phyloP scores from a whole-genome alignment of 53 echinoderm and acorn worm genomes.

The Echinarachnius parma region DNA sequence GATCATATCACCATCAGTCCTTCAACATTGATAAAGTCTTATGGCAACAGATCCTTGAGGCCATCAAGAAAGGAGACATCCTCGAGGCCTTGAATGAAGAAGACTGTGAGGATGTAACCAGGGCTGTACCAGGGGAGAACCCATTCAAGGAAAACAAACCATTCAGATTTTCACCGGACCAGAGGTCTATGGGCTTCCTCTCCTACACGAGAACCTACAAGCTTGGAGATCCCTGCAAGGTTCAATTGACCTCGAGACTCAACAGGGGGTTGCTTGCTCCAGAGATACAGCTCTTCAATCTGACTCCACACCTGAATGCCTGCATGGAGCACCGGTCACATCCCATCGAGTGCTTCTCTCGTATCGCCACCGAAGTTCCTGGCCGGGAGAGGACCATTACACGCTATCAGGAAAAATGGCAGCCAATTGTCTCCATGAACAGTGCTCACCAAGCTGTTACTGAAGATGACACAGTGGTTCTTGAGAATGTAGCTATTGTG shows the following conservation, averaged over 20 bases:
- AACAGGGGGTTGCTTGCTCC: conserved; percentile 62
- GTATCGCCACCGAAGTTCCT: conserved; percentile 37
- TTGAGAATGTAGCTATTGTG: conserved; percentile 58
- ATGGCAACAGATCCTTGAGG: conserved; percentile 35
- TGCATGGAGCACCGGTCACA: conserved; percentile 75
- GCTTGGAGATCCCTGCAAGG: conserved; percentile 62
- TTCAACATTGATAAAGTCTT: conserved; percentile 24
- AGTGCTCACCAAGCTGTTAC: conserved; percentile 64
- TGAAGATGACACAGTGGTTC: conserved; percentile 60
- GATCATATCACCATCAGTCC: neutral
- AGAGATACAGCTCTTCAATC: conserved; percentile 62
- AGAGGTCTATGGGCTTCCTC: neutral
- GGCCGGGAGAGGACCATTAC: conserved; percentile 28
- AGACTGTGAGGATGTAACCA: too few species aligned
- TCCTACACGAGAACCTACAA: conserved; percentile 41
- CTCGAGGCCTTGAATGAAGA: too few species aligned
- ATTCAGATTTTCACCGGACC: too few species aligned
- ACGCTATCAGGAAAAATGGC: conserved; percentile 60
- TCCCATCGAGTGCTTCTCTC: conserved; percentile 67
- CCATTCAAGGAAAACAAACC: too few species aligned
- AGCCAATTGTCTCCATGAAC: conserved; percentile 65
- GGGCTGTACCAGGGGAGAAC: too few species aligned
- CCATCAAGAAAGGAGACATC: conserved; percentile 59
- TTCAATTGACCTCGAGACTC: conserved; percentile 58
- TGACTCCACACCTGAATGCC: conserved; percentile 59